Conservation (phyloP, 2,888 invertebrate genomes). For the Crepidodera aurea region DNA sequence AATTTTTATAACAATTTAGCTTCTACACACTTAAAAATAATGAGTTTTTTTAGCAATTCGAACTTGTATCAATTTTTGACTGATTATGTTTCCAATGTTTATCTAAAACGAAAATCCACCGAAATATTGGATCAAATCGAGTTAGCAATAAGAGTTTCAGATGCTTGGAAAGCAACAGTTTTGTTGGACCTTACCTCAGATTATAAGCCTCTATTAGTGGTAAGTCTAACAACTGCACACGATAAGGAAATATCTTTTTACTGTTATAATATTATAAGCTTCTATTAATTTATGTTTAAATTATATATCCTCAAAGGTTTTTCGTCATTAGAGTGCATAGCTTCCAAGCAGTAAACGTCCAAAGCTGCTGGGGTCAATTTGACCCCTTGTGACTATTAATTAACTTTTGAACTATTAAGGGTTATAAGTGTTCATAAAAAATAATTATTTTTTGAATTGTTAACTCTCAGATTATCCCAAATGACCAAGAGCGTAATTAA, state of each 20-base stretch:
- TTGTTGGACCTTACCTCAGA: constrained; percentile 74
- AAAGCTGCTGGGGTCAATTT: no score
- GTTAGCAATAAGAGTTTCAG: constrained; percentile 74
- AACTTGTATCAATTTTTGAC: constrained; percentile 84
- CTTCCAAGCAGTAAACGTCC: no score
- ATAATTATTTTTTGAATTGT: no score
- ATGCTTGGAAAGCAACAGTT: constrained; percentile 81
- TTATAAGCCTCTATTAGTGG: constrained; percentile 72
- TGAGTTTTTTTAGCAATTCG: constrained; percentile 66
- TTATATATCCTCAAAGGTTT: no score
- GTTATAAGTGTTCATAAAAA: no score
- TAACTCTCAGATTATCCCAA: no score
- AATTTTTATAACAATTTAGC: no score
- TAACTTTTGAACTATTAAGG: no score
- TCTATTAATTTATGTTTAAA: no score
- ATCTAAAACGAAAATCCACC: constrained; percentile 78
- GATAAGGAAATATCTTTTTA: neutral
- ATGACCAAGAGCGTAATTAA: no score
- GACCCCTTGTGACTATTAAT: no score
- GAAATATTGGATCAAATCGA: constrained; percentile 73
- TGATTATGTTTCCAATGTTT: constrained; percentile 87
- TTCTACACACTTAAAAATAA: neutral
- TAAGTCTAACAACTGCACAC: constrained; percentile 53
- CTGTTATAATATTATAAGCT: neutral
- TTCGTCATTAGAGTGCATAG: no score